Conservation (phyloP, 2,113 vertebrate genomes). For the Bagarius yarrelli region DNA sequence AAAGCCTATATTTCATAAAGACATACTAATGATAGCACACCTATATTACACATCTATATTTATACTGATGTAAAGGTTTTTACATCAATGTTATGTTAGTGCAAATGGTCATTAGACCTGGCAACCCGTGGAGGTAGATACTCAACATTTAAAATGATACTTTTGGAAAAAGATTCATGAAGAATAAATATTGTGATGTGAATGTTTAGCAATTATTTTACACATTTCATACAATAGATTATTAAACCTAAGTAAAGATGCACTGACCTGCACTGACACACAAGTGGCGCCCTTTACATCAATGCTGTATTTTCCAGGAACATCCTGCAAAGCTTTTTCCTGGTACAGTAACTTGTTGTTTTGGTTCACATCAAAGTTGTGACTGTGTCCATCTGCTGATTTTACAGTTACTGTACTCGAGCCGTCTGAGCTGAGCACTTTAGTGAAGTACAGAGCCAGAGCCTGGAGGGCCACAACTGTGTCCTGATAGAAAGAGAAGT, state of each 20-base stretch:
- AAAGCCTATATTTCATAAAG: no score
- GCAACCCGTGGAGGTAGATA: no score
- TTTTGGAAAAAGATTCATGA: no score
- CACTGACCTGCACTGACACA: conserved; percentile 74
- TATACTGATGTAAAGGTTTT: no score
- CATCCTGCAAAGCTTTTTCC: conserved; percentile 57
- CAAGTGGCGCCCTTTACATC: conserved; percentile 65
- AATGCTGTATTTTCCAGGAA: conserved; percentile 65
- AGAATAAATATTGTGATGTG: no score
- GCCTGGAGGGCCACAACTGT: conserved; percentile 72
- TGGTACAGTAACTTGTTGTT: conserved; percentile 81
- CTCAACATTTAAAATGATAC: no score
- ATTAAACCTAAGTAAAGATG: not conserved
- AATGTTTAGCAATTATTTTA: no score
- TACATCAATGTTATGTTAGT: no score
- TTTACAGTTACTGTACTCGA: conserved; percentile 62
- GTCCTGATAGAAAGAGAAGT: conserved; percentile 59
- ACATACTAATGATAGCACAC: no score
- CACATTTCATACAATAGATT: no score
- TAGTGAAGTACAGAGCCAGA: conserved; percentile 63
- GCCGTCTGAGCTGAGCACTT: conserved; percentile 59
- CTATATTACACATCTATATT: no score
- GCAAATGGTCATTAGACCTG: no score
- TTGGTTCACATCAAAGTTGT: conserved; percentile 71
- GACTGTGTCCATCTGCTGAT: conserved; percentile 54